Conservation (phyloP, 2,888 invertebrate species). For the Suillia variegata region DNA sequence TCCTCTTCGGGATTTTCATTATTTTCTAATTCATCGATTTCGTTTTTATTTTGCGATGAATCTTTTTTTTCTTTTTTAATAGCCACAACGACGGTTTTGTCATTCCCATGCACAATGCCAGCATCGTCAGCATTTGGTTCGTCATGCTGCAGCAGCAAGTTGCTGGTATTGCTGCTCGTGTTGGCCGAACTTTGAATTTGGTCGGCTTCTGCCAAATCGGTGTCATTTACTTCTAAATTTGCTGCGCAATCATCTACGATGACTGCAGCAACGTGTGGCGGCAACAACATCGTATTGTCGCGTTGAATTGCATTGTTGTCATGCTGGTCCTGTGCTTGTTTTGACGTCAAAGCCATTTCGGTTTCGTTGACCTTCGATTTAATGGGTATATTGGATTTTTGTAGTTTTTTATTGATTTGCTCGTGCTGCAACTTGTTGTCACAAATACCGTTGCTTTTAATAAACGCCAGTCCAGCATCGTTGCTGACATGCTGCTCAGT, state of each 20-base stretch:
- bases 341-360: too few relatives aligned
- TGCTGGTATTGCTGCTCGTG: slow-evolving; percentile 23
- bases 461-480: too few relatives aligned
- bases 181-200: slow-evolving; percentile 66
- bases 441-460: neutral
- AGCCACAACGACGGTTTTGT: neutral
- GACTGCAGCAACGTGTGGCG: neutral
- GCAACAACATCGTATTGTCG: too few relatives aligned
- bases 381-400: neutral
- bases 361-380: too few relatives aligned
- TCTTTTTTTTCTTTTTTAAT: neutral
- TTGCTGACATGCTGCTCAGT: neutral
- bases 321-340: too few relatives aligned
- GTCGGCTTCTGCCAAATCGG: slow-evolving; percentile 81
- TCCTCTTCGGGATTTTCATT: slow-evolving; percentile 56
- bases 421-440: slow-evolving; percentile 5
- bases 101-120: neutral
- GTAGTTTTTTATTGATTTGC: slow-evolving; percentile 9
- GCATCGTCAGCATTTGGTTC: slow-evolving; percentile 15
- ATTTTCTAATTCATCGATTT: slow-evolving; percentile 48
- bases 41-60: slow-evolving; percentile 17
- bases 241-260: neutral
- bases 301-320: too few relatives aligned
- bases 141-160: slow-evolving; percentile 12
- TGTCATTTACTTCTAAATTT: slow-evolving; percentile 66